A percentile compares a stretch with the other conserved stretches of the same genome.
Conservation (phyloP, 2,113 vertebrate genomes). For the Globicephala melas region DNA sequence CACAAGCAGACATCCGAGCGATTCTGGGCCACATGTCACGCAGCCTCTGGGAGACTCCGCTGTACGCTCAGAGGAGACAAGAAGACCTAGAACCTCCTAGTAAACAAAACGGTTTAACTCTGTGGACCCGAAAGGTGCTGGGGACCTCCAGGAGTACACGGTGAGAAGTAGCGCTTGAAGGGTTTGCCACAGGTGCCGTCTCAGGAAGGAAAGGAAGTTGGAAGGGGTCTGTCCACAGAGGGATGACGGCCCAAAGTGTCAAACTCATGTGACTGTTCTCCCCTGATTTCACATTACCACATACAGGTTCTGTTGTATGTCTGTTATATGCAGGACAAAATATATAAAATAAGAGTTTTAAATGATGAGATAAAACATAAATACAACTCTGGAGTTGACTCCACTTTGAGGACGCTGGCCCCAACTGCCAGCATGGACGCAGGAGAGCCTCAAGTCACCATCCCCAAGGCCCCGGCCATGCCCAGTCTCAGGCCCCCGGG, state of each 20-base stretch:
- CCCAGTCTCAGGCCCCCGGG: too few relatives aligned
- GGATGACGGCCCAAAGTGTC: rapidly evolving
- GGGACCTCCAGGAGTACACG: not conserved
- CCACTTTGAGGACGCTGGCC: not conserved
- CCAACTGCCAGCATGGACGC: not conserved
- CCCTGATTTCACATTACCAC: rapidly evolving
- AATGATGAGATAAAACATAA: not conserved
- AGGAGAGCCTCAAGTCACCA: not conserved
- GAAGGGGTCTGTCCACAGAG: not conserved
- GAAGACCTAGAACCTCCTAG: too few relatives aligned
- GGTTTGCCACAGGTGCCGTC: not conserved
- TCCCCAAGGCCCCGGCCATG: not conserved
- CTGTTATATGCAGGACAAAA: too few relatives aligned
- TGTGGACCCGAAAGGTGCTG: rapidly evolving
- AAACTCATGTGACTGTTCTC: rapidly evolving
- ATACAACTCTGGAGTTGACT: too few relatives aligned
- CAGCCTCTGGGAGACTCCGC: not conserved
- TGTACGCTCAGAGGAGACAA: not conserved
- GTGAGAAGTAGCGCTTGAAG: not conserved
- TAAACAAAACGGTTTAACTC: not conserved
- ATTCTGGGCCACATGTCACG: rapidly evolving
- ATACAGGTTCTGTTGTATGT: rapidly evolving
- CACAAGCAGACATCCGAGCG: rapidly evolving
- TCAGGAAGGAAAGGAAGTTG: not conserved
- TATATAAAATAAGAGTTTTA: not conserved